Evolutionary conservation across 2,797 vertebrate species (phyloP).

Genomic region (Paratrypauchen microcephalus): DNA sequence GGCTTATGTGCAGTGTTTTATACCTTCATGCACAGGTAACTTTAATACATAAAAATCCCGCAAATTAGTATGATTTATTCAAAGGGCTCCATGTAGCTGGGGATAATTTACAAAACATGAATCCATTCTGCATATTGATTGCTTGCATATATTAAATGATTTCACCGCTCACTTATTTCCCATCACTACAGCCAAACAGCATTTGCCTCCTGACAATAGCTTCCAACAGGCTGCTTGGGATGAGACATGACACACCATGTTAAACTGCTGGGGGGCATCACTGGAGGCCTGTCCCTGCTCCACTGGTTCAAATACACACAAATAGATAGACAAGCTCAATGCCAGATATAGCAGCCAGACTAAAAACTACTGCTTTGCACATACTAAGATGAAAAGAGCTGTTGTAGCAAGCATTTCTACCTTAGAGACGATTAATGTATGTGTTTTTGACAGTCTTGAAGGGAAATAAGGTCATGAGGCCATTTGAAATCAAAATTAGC

Average conservation of each 20-base stretch:
- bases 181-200: conserved; percentile 1
- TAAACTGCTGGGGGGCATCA: conserved; percentile 28
- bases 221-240: not conserved
- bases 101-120: not conserved
- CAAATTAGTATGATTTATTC: not conserved
- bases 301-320: conserved; percentile 17
- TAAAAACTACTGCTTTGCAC: conserved; percentile 38
- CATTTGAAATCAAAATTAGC: conserved; percentile 36
- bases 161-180: not conserved
- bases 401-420: not conserved
- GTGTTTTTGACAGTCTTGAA: conserved; percentile 33
- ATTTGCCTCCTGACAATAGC: conserved; percentile 6
- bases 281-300: conserved; percentile 15
- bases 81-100: conserved; percentile 1
- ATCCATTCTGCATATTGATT: conserved; percentile 8
- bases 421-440: not conserved
- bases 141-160: not conserved
- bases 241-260: conserved; percentile 5
- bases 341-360: conserved; percentile 27
- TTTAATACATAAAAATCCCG: not conserved
- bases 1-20: not conserved
- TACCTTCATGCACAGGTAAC: not conserved
- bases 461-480: conserved; percentile 53
- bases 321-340: conserved; percentile 20
- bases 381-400: conserved; percentile 41